phyloP scores from a whole-genome alignment of 2,888 invertebrate genomes.

The Mantis religiosa region DNA sequence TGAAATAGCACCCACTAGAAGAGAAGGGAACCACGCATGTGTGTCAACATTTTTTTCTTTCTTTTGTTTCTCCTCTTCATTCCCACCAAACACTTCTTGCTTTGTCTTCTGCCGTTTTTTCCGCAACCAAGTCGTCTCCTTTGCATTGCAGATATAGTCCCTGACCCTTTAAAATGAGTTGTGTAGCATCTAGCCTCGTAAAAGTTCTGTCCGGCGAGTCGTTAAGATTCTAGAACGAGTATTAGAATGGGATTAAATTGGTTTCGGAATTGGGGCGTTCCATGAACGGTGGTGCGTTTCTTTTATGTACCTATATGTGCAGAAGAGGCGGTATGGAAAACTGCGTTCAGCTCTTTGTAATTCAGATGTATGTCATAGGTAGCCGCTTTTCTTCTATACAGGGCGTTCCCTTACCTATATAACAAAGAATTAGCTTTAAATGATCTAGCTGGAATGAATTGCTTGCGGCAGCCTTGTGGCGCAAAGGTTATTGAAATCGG shows the following conservation, averaged over 20 bases:
- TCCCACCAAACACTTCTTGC: background rate
- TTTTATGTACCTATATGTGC: background rate
- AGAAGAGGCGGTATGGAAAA: background rate
- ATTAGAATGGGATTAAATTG: background rate
- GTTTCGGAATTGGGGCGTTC: background rate
- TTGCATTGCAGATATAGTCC: conserved; percentile 14
- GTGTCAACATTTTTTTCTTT: background rate
- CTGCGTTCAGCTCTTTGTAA: background rate
- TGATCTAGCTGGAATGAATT: background rate
- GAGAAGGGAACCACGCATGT: conserved; percentile 1
- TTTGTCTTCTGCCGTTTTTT: conserved; percentile 10
- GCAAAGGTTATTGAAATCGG: background rate
- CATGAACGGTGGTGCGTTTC: background rate
- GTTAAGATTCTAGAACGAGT: background rate
- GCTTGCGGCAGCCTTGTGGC: background rate
- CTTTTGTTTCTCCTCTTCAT: background rate
- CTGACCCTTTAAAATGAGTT: conserved; percentile 7
- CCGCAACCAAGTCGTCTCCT: background rate
- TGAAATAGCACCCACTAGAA: conserved; percentile 9
- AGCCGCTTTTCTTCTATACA: background rate
- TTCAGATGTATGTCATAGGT: background rate
- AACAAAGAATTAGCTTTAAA: background rate
- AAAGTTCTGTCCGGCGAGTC: background rate
- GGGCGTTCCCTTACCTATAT: background rate
- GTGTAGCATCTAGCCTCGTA: background rate